A percentile compares a stretch with the other conserved stretches of the same genome.
Conservation (phyloP, 2,113 vertebrate species). For the Eulemur macaco region DNA sequence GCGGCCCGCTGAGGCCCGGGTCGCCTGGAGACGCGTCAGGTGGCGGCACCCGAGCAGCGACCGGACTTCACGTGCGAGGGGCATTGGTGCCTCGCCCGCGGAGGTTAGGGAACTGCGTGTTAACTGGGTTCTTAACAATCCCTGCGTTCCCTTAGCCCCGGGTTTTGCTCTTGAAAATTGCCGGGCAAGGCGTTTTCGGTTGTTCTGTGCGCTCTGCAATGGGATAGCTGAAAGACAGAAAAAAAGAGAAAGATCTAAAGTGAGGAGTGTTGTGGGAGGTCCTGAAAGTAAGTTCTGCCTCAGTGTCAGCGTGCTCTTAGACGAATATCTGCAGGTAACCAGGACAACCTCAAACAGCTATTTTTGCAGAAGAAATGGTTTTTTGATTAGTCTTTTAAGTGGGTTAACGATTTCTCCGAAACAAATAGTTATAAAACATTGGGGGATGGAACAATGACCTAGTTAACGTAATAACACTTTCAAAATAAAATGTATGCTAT, state of each 20-base stretch:
- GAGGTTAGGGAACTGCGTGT: neutral
- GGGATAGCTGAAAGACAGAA: neutral
- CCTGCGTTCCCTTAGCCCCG: neutral
- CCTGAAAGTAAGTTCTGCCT: neutral
- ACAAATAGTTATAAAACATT: neutral
- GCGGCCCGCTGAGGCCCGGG: too few relatives aligned
- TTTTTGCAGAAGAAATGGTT: neutral
- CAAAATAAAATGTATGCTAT: neutral
- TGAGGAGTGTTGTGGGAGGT: neutral
- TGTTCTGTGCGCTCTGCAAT: neutral
- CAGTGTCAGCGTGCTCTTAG: neutral
- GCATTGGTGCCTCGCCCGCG: neutral
- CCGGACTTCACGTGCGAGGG: too few relatives aligned
- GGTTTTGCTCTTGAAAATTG: neutral
- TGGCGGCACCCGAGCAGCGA: neutral
- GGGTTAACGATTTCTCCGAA: neutral
- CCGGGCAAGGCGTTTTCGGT: neutral
- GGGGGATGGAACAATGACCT: neutral
- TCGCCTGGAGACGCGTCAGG: rapidly evolving
- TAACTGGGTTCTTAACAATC: neutral
- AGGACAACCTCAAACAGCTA: neutral
- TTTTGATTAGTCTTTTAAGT: neutral
- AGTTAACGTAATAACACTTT: neutral
- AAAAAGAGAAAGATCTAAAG: neutral
- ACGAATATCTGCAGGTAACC: neutral